Evolutionary conservation across 2,113 vertebrate genomes (phyloP).

Genomic region (Bufo bufo): DNA sequence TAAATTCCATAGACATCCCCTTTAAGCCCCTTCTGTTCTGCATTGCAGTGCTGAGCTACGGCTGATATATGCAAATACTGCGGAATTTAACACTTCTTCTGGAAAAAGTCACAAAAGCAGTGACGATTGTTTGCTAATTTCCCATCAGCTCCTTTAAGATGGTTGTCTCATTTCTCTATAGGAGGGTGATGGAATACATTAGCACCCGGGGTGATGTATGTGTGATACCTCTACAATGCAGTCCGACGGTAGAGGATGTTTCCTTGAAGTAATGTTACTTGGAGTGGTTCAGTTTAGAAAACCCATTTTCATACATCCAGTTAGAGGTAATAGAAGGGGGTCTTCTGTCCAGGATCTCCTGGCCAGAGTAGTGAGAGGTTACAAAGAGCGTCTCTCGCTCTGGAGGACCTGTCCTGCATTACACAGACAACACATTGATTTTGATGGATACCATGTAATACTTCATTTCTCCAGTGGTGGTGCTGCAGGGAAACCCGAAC

Average conservation of each 20-base stretch:
- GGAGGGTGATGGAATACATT: slow-evolving; percentile 17
- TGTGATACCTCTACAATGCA: not conserved
- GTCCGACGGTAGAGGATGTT: not conserved
- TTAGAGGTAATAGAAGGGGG: too few species aligned
- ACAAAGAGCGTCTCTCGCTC: too few species aligned
- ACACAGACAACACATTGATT: too few species aligned
- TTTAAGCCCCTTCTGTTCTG: not conserved
- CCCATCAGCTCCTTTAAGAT: not conserved
- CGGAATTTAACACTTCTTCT: not conserved
- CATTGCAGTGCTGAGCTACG: not conserved
- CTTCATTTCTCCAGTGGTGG: too few species aligned
- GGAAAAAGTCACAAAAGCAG: not conserved
- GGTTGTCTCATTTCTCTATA: not conserved
- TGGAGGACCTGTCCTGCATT: too few species aligned
- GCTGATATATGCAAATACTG: not conserved
- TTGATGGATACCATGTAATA: too few species aligned
- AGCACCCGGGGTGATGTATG: not conserved
- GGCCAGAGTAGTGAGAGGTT: too few species aligned
- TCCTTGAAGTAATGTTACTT: not conserved
- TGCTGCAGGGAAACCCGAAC: too few species aligned
- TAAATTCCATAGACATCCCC: too few species aligned
- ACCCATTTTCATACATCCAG: too few species aligned
- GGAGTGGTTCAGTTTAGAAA: too few species aligned
- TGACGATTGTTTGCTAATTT: not conserved
- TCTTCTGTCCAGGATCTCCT: too few species aligned